A percentile compares a stretch with the other conserved stretches of the same genome.
Conservation (phyloP, 1,140 invertebrate genomes). For the Drosophila biarmipes region DNA sequence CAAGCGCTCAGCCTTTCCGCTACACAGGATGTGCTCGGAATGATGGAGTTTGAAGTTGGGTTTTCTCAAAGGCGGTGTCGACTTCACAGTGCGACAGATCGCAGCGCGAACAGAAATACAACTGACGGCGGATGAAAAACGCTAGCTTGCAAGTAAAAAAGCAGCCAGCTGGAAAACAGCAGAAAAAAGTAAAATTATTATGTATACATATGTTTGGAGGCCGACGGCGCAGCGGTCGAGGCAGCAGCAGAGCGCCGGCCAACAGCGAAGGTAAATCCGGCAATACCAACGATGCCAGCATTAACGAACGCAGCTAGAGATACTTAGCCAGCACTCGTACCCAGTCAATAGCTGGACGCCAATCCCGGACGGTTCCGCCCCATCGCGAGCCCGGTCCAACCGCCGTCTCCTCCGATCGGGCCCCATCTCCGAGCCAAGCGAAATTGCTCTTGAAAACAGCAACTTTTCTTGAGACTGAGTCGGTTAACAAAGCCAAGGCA, state of each 20-base stretch:
- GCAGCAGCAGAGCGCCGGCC: constrained; percentile 13
- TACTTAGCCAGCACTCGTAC: constrained; percentile 41
- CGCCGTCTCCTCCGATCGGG: constrained; percentile 23
- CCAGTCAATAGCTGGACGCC: constrained; percentile 6
- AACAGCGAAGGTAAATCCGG: constrained; percentile 41
- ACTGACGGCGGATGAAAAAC: constrained; percentile 84
- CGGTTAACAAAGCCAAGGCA: constrained; percentile 36
- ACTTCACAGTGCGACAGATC: constrained; percentile 75
- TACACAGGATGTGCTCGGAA: constrained; percentile 21
- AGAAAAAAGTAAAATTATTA: constrained; percentile 76
- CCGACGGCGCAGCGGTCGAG: constrained; percentile 48
- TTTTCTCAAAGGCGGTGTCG: constrained; percentile 24
- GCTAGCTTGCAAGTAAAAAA: constrained; percentile 83
- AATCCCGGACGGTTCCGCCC: constrained; percentile 19
- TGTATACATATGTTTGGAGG: constrained; percentile 78
- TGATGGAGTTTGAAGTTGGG: background rate
- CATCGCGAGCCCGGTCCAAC: constrained; percentile 4
- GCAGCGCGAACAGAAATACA: constrained; percentile 83
- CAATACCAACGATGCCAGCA: constrained; percentile 24
- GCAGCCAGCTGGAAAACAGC: constrained; percentile 77
- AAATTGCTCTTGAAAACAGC: constrained; percentile 49
- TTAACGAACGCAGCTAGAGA: constrained; percentile 37
- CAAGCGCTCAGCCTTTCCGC: constrained; percentile 2
- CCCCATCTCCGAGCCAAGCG: constrained; percentile 12
- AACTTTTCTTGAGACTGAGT: constrained; percentile 19